phyloP scores from a whole-genome alignment of 2,797 vertebrate species.

The Coregonus suidteri region DNA sequence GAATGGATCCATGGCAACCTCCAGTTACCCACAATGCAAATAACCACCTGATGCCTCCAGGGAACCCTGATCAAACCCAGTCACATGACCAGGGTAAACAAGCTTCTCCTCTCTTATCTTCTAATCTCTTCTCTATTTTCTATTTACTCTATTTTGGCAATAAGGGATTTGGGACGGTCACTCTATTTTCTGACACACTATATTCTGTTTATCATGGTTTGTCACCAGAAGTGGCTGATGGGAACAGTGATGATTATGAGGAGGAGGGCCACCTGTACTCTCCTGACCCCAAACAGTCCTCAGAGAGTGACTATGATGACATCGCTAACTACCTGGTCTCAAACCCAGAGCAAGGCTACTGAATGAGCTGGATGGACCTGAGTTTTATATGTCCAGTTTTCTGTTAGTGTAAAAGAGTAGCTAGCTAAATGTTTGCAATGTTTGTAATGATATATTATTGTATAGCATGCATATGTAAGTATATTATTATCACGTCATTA shows the following conservation, averaged over 20 bases:
- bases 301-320: conserved; percentile 66
- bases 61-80: neutral
- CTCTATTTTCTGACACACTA: conserved; percentile 10
- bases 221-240: conserved; percentile 22
- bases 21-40: neutral
- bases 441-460: too few relatives aligned
- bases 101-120: neutral
- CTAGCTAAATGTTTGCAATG: too few relatives aligned
- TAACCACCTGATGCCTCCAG: neutral
- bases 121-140: neutral
- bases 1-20: neutral
- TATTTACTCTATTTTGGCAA: neutral
- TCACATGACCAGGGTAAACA: neutral
- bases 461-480: too few relatives aligned
- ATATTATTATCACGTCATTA: too few relatives aligned
- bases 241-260: conserved; percentile 15
- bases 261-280: conserved; percentile 55
- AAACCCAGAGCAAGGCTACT: neutral
- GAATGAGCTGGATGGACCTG: neutral
- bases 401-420: too few relatives aligned
- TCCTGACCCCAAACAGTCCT: conserved; percentile 34
- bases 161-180: neutral
- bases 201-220: neutral
- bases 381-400: too few relatives aligned
- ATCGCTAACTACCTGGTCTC: conserved; percentile 29